These are phyloP conservation scores for Sepiola atlantica DNA, from an alignment of 2,888 invertebrate genomes.

Conservation along the genomic window DNA sequence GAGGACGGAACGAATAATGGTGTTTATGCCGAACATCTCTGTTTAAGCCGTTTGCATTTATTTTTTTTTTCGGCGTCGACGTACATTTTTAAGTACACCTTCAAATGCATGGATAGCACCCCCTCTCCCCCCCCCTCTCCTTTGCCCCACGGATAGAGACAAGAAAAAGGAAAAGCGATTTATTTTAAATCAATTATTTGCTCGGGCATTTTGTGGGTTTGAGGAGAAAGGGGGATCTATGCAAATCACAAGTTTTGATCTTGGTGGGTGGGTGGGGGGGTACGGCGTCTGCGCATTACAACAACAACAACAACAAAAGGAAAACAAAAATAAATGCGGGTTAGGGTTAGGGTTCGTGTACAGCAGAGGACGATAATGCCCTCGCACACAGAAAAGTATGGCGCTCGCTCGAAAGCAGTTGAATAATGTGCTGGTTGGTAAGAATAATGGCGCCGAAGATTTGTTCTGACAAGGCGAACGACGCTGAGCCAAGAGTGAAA, in stretches of 20 bases:
- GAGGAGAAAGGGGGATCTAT: neutral
- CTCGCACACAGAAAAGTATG: neutral
- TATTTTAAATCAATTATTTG: constrained; percentile 23
- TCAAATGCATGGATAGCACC: neutral
- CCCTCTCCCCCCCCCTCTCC: too few species aligned
- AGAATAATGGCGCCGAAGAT: neutral
- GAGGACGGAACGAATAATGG: too few species aligned
- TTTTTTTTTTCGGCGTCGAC: neutral
- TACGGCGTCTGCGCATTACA: neutral
- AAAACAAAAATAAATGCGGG: neutral
- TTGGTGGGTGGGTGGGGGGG: neutral
- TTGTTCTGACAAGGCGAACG: neutral
- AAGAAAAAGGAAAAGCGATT: neutral
- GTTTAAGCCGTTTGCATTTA: too few species aligned
- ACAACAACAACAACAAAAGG: neutral
- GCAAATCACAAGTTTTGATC: neutral
- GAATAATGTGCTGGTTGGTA: neutral
- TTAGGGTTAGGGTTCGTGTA: neutral
- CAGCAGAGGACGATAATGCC: neutral
- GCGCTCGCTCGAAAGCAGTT: neutral
- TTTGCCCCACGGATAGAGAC: neutral
- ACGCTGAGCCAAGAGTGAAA: neutral
- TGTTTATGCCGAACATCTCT: too few species aligned
- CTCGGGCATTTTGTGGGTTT: neutral
- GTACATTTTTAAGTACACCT: neutral